phyloP scores from a whole-genome alignment of 2,888 invertebrate species.

The Flabesymbios commensalis region DNA sequence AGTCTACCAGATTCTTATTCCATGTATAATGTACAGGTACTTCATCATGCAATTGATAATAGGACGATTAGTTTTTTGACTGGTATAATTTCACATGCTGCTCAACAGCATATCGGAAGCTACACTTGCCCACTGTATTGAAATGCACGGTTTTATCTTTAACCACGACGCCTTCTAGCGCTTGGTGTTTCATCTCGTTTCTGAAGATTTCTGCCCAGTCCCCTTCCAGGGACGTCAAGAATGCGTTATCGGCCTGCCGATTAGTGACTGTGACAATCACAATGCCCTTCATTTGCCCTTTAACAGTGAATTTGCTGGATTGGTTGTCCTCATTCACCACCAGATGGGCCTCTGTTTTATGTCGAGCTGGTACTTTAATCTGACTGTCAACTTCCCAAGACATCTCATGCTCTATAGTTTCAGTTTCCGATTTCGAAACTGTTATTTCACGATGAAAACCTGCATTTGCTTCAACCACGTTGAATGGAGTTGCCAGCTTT shows the following conservation, averaged over 20 bases:
- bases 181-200: constrained; percentile 20
- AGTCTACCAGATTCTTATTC: too few species aligned
- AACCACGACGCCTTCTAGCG: constrained; percentile 29
- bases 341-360: constrained; percentile 61
- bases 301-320: constrained; percentile 57
- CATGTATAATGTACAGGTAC: too few species aligned
- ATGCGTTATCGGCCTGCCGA: constrained; percentile 34
- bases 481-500: constrained; percentile 58
- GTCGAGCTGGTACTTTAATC: constrained; percentile 57
- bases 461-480: constrained; percentile 59
- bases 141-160: constrained; percentile 33
- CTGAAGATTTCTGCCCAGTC: constrained; percentile 46
- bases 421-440: constrained; percentile 56
- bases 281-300: constrained; percentile 50
- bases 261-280: constrained; percentile 34
- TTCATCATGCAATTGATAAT: too few species aligned
- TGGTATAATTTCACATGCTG: constrained; percentile 36
- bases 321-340: constrained; percentile 63
- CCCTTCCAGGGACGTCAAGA: constrained; percentile 43
- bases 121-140: constrained; percentile 45
- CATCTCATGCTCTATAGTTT: constrained; percentile 56
- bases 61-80: too few species aligned
- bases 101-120: constrained; percentile 39
- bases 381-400: constrained; percentile 64
- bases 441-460: constrained; percentile 60